Conservation (phyloP, 1,140 invertebrate species). For the Drosophila sp. region DNA sequence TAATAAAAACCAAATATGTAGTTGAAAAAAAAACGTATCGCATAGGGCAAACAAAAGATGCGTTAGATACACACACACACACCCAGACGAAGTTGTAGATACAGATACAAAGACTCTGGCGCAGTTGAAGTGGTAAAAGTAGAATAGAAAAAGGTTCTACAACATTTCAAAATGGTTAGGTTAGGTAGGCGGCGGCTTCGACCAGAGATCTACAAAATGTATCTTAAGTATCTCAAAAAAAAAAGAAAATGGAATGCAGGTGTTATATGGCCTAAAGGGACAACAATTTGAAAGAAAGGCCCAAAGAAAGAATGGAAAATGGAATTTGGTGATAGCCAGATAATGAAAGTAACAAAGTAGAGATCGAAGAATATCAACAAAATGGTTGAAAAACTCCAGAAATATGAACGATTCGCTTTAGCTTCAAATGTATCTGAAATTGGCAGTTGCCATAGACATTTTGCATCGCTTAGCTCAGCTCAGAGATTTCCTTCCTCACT, state of each 20-base stretch:
- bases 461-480: constrained; percentile 3
- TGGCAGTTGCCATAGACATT: constrained; percentile 1
- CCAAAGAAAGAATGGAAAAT: too few relatives aligned
- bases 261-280: constrained; percentile 41
- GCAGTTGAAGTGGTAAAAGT: constrained; percentile 28
- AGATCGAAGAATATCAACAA: constrained; percentile 12
- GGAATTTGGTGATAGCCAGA: constrained; percentile 2
- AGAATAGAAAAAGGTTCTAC: constrained; percentile 8
- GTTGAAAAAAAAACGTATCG: constrained; percentile 47
- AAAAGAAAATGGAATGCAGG: constrained; percentile 39
- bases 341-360: background rate
- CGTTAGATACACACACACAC: constrained; percentile 21
- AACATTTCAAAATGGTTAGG: constrained; percentile 2
- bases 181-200: constrained; percentile 37
- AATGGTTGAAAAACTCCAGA: background rate
- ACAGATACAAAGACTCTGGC: background rate
- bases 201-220: constrained; percentile 31
- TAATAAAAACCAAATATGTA: constrained; percentile 78
- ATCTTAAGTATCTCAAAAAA: constrained; percentile 54
- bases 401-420: background rate
- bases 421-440: constrained; percentile 1
- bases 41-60: constrained; percentile 52
- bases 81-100: constrained; percentile 28
- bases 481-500: background rate
- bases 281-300: background rate